Conservation (phyloP, 2,113 vertebrate species). For the Eonycteris spelaea region DNA sequence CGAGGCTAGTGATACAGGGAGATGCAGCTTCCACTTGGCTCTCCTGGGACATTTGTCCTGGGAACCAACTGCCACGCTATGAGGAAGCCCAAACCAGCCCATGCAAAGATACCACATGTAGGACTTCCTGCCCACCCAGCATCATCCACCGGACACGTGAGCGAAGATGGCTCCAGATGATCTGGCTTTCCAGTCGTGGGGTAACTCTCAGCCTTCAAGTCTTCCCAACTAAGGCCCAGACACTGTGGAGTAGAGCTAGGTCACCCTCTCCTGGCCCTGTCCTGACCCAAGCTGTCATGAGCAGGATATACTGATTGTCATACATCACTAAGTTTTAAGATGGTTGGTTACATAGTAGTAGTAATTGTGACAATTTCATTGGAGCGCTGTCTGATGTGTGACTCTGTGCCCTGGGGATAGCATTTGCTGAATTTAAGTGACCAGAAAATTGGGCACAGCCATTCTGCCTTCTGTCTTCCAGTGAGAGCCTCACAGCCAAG, state of each 20-base stretch:
- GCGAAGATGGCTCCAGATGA: neutral
- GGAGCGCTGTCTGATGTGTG: neutral
- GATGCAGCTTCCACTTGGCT: neutral
- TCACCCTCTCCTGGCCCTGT: neutral
- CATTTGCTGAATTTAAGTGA: neutral
- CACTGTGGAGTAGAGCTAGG: neutral
- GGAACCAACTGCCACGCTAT: neutral
- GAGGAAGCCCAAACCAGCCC: neutral
- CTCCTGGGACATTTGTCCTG: neutral
- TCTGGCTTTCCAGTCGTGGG: accelerated
- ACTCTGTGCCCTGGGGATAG: neutral
- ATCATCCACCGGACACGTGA: accelerated
- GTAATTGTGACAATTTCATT: neutral
- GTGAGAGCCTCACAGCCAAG: neutral
- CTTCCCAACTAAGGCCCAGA: neutral
- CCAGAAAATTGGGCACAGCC: neutral
- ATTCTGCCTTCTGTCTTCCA: neutral
- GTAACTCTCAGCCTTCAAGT: neutral
- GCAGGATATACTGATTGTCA: too few relatives aligned
- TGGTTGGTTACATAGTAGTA: neutral
- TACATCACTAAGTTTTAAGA: neutral
- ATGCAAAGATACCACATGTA: accelerated
- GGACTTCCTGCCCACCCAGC: neutral
- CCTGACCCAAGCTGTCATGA: neutral
- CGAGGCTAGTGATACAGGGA: neutral